These are phyloP conservation scores for Patella caerulea DNA, from an alignment of 2,888 invertebrate species.

Conservation along the genomic window DNA sequence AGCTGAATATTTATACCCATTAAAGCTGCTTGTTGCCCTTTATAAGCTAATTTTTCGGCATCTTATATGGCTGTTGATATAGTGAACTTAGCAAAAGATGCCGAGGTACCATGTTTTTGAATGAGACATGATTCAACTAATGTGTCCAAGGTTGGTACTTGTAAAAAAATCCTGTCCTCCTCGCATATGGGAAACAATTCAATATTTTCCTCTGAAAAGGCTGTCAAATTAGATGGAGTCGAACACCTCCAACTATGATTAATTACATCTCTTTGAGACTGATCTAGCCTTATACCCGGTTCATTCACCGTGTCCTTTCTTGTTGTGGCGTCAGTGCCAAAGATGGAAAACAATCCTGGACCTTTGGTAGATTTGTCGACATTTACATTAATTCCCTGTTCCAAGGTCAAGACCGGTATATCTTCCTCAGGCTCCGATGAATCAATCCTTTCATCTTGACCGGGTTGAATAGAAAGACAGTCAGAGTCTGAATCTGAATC, in stretches of 20 bases:
- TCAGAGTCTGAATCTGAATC: no score
- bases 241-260: not conserved
- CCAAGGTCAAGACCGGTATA: no score
- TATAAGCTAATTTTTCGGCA: no score
- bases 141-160: not conserved
- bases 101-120: constrained; percentile 16
- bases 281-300: not conserved
- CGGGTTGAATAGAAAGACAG: no score
- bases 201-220: constrained; percentile 8
- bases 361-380: no score
- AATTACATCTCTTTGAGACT: not conserved
- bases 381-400: no score
- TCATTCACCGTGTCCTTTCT: not conserved
- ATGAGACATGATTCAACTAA: constrained; percentile 6
- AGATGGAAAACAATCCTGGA: no score
- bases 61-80: no score
- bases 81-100: no score
- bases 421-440: no score
- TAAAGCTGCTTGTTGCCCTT: not conserved
- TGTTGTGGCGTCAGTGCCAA: no score
- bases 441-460: no score
- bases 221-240: not conserved
- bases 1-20: constrained; percentile 7
- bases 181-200: not conserved
- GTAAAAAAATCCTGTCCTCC: not conserved